Percentiles rank a stretch among this genome's conserved stretches.
Conservation (phyloP, 2,888 invertebrate genomes). For the Drosophila acutilabella region DNA sequence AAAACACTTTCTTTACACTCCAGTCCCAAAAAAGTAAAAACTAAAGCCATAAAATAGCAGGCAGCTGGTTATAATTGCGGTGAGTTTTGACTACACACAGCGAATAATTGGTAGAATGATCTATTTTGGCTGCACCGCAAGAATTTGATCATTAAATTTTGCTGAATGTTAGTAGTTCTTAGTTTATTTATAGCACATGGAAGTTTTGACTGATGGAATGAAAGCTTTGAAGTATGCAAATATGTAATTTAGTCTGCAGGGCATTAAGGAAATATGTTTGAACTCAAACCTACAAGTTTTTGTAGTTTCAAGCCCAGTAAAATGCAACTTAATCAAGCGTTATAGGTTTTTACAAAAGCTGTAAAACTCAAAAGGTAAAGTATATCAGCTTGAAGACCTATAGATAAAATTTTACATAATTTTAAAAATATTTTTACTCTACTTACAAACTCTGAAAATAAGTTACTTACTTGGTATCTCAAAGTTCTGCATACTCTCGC, state of each 20-base stretch:
- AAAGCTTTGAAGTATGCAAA: not conserved
- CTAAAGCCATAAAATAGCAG: not conserved
- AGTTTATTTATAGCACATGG: not conserved
- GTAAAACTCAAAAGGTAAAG: not conserved
- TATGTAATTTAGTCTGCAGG: not conserved
- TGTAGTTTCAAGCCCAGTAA: not conserved
- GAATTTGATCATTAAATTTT: no score
- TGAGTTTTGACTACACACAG: not conserved
- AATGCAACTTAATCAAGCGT: not conserved
- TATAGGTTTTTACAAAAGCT: not conserved
- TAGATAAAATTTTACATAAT: no score
- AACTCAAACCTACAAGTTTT: not conserved
- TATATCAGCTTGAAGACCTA: not conserved
- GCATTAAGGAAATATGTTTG: not conserved
- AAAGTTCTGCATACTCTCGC: not conserved
- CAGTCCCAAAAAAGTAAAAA: not conserved
- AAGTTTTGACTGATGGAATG: not conserved
- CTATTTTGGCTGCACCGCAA: not conserved
- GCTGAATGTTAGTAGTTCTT: no score
- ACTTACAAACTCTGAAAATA: not conserved
- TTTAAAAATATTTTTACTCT: no score
- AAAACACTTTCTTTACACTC: constrained; percentile 8
- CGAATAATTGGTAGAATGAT: not conserved
- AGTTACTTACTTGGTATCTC: not conserved
- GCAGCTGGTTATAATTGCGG: constrained; percentile 1